Evolutionary conservation across 2,888 invertebrate species (phyloP).

Genomic region (Carpatolechia fugitivella): DNA sequence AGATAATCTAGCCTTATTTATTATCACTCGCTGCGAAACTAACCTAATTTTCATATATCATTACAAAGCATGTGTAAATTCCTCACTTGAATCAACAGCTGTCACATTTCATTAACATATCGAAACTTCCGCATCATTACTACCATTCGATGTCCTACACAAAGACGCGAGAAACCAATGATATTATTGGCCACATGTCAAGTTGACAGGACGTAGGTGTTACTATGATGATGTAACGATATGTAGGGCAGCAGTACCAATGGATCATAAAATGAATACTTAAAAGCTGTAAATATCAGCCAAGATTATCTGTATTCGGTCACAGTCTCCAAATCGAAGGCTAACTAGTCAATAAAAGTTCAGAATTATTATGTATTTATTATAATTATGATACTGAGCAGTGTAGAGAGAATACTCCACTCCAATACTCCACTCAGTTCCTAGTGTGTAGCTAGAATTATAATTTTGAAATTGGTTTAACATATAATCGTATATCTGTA

Average conservation of each 20-base stretch:
- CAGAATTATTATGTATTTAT: slow-evolving; percentile 15
- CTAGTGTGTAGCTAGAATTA: slow-evolving; percentile 23
- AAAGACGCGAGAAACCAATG: neutral
- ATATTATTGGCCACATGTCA: too few relatives aligned
- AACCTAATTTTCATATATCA: slow-evolving; percentile 50
- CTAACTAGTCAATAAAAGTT: slow-evolving; percentile 46
- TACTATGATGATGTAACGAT: neutral
- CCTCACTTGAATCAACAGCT: neutral
- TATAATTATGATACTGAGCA: slow-evolving; percentile 30
- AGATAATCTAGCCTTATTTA: slow-evolving; percentile 68
- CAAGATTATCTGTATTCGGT: slow-evolving; percentile 46
- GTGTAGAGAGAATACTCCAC: slow-evolving; percentile 33
- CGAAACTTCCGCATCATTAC: slow-evolving; percentile 6
- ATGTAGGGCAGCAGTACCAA: neutral
- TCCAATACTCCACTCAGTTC: slow-evolving; percentile 31
- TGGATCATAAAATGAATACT: slow-evolving; percentile 14
- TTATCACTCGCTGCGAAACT: slow-evolving; percentile 53
- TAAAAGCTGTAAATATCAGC: slow-evolving; percentile 23
- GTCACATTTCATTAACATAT: slow-evolving; percentile 2
- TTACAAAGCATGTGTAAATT: slow-evolving; percentile 5
- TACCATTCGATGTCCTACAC: neutral
- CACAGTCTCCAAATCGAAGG: slow-evolving; percentile 48
- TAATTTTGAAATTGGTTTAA: slow-evolving; percentile 51
- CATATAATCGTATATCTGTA: slow-evolving; percentile 53
- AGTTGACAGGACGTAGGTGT: slow-evolving; percentile 3